These are phyloP conservation scores for Aphrophora alni DNA, from an alignment of 2,888 invertebrate species.

Conservation along the genomic window DNA sequence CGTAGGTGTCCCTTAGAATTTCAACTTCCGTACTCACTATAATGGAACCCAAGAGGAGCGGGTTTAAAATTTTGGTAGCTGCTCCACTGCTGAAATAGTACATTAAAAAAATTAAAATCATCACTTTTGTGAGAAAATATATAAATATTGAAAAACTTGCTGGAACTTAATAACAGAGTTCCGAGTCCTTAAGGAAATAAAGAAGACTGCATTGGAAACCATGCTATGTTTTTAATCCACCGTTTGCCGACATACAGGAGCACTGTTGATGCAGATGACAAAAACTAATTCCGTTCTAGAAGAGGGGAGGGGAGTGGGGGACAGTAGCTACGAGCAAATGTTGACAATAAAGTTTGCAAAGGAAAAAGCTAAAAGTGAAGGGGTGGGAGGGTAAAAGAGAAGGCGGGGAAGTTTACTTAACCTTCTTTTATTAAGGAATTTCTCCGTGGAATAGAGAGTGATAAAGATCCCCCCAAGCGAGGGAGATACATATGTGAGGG, in stretches of 20 bases:
- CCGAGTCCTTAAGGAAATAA: too few species aligned
- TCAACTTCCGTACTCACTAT: too few species aligned
- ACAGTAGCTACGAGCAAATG: not conserved
- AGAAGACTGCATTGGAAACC: not conserved
- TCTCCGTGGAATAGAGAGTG: not conserved
- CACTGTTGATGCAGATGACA: not conserved
- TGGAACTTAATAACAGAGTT: too few species aligned
- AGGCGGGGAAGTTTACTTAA: not conserved
- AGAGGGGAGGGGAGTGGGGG: not conserved
- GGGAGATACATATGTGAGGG: not conserved
- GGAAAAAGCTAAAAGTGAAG: not conserved
- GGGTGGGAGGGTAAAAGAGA: not conserved
- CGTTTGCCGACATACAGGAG: not conserved
- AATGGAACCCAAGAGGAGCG: too few species aligned
- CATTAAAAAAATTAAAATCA: too few species aligned
- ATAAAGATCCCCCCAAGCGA: not conserved
- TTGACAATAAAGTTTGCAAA: conserved; percentile 6
- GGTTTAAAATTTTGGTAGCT: too few species aligned
- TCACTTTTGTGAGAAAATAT: too few species aligned
- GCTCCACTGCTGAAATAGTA: too few species aligned
- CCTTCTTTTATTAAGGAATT: conserved; percentile 6
- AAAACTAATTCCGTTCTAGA: not conserved
- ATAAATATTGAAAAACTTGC: too few species aligned
- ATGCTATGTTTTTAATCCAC: not conserved
- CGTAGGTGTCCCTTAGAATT: too few species aligned